Evolutionary conservation across 2,888 invertebrate genomes (phyloP).

Genomic region (Sesia apiformis): DNA sequence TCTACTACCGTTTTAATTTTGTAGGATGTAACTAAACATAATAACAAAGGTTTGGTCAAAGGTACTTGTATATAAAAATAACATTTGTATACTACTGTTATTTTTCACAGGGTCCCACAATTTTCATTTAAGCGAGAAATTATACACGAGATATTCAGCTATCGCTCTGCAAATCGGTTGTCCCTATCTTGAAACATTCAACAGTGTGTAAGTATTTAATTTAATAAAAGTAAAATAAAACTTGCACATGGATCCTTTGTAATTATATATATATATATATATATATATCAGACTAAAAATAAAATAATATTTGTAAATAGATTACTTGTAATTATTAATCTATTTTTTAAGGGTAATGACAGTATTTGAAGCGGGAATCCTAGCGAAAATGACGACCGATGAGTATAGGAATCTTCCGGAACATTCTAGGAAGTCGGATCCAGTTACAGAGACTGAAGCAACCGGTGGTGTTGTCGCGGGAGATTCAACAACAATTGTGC

Average conservation of each 20-base stretch:
- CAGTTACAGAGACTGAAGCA: slow-evolving; percentile 56
- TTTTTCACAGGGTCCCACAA: slow-evolving; percentile 68
- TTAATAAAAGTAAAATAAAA: neutral
- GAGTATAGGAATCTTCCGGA: slow-evolving; percentile 82
- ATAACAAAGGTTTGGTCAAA: too few relatives aligned
- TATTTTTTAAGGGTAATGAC: slow-evolving; percentile 75
- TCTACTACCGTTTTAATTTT: too few relatives aligned
- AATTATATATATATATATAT: neutral
- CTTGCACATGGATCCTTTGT: neutral
- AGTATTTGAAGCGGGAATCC: slow-evolving; percentile 83
- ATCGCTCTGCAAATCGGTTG: slow-evolving; percentile 85
- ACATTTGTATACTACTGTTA: neutral
- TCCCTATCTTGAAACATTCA: slow-evolving; percentile 82
- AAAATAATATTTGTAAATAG: neutral
- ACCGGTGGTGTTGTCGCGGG: slow-evolving; percentile 48
- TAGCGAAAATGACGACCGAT: slow-evolving; percentile 83
- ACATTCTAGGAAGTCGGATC: slow-evolving; percentile 56
- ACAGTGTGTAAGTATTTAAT: slow-evolving; percentile 76
- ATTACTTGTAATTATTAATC: neutral
- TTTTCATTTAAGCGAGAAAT: slow-evolving; percentile 84
- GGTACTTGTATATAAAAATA: neutral
- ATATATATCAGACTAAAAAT: neutral
- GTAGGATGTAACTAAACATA: too few relatives aligned
- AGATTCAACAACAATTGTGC: slow-evolving; percentile 31
- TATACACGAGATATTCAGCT: slow-evolving; percentile 85